Evolutionary conservation across 2,797 vertebrate genomes (phyloP).

Genomic region (Acrocephalus scirpaceus): DNA sequence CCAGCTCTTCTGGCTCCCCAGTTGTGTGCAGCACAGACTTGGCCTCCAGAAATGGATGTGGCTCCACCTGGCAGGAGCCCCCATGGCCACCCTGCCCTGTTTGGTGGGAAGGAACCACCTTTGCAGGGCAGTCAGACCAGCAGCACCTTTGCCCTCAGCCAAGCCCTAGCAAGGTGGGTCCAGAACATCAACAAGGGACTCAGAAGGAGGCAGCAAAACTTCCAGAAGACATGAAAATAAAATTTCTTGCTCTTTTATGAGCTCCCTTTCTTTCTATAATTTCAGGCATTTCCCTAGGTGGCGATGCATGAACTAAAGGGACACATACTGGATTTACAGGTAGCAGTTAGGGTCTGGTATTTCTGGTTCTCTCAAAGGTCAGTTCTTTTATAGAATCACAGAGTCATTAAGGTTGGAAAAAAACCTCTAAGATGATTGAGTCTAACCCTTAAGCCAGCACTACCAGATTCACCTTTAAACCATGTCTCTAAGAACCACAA

Average conservation of each 20-base stretch:
- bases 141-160: not conserved
- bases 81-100: not conserved
- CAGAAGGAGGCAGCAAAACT: not conserved
- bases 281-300: not conserved
- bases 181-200: not conserved
- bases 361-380: not conserved
- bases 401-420: not conserved
- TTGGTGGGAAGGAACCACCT: not conserved
- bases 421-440: not conserved
- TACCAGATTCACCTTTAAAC: not conserved
- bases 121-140: not conserved
- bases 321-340: not conserved
- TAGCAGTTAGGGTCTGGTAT: not conserved
- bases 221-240: not conserved
- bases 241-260: not conserved
- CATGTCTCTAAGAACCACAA: not conserved
- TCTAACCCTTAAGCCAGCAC: not conserved
- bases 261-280: not conserved
- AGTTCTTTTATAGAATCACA: not conserved
- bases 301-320: not conserved
- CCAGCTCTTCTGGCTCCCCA: not conserved
- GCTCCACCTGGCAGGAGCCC: not conserved
- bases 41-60: not conserved
- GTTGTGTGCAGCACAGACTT: accelerated
- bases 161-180: not conserved